phyloP scores from a whole-genome alignment of 2,113 vertebrate genomes.

The Dolichotis patagonum region DNA sequence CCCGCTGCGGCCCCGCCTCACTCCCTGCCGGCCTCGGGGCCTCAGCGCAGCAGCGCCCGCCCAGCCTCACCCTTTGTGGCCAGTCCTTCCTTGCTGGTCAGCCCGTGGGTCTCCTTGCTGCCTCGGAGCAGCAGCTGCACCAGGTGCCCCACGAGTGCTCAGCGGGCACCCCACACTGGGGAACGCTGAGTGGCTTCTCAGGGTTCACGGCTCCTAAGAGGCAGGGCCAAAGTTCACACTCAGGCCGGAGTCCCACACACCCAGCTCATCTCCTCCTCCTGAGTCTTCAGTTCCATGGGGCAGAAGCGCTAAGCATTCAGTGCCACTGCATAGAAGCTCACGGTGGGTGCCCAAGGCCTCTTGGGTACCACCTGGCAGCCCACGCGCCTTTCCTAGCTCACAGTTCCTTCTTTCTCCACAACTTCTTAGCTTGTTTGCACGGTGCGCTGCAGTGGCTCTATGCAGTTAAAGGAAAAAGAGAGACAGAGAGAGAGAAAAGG shows the following conservation, averaged over 20 bases:
- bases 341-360: background rate
- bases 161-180: background rate
- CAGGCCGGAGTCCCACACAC: no score
- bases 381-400: background rate
- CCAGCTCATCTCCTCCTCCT: accelerated
- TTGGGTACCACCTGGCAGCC: background rate
- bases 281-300: accelerated
- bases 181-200: accelerated
- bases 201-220: accelerated
- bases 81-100: background rate
- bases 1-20: background rate
- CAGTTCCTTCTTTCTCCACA: background rate
- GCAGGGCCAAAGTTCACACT: background rate
- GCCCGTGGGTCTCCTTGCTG: accelerated
- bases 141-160: background rate
- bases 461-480: background rate
- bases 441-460: accelerated
- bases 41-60: background rate
- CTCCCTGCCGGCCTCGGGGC: accelerated
- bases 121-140: background rate
- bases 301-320: accelerated
- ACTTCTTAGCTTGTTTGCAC: accelerated
- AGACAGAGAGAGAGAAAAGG: no score
- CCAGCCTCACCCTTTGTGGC: accelerated
- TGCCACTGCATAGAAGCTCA: background rate